Conservation (phyloP, 2,113 vertebrate genomes). For the Sander vitreus region DNA sequence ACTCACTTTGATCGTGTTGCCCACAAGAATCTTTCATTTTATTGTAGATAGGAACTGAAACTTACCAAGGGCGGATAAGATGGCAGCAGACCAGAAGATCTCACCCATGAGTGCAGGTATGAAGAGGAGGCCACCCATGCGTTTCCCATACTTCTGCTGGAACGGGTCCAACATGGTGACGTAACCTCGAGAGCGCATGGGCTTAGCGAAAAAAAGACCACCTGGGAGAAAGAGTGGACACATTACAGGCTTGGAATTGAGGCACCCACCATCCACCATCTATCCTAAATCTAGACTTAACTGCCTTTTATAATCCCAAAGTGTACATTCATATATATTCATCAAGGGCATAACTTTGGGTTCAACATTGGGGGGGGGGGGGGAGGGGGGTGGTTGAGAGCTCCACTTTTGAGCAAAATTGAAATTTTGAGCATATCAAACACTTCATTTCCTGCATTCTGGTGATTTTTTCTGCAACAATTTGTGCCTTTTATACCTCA, state of each 20-base stretch:
- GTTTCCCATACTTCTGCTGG: conserved; percentile 96
- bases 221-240: conserved; percentile 80
- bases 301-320: not conserved
- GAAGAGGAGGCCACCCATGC: conserved; percentile 98
- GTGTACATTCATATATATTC: not conserved
- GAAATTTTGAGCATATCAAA: too few species aligned
- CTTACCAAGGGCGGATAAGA: conserved; percentile 96
- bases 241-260: not conserved
- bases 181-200: conserved; percentile 97
- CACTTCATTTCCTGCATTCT: too few species aligned
- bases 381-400: too few species aligned
- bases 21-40: not conserved
- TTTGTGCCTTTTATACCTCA: too few species aligned
- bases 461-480: too few species aligned
- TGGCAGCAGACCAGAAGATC: conserved; percentile 99
- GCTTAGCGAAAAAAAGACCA: conserved; percentile 98
- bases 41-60: not conserved
- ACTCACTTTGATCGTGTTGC: not conserved
- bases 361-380: too few species aligned
- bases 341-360: too few species aligned
- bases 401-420: too few species aligned
- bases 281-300: not conserved
- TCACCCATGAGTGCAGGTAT: conserved; percentile 99
- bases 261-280: too few species aligned
- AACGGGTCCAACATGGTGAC: conserved; percentile 99